Evolutionary conservation across 2,113 vertebrate genomes (phyloP).

Genomic region (Eulacestoma nigropectus): DNA sequence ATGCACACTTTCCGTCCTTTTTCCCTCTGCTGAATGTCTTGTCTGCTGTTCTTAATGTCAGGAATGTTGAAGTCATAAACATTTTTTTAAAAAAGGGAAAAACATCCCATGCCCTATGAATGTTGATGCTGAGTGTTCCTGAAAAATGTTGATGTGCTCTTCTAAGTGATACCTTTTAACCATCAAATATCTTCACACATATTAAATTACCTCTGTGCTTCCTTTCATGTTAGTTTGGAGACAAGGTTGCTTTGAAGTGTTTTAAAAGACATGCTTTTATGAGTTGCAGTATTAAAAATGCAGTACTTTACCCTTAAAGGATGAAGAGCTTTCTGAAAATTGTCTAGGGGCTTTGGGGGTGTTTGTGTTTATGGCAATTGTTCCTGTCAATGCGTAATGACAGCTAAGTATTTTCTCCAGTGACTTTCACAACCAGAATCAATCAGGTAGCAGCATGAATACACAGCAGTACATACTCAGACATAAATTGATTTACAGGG

Average conservation of each 20-base stretch:
- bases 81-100: background rate
- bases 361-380: slow-evolving; percentile 9
- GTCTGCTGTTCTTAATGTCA: background rate
- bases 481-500: slow-evolving; percentile 34
- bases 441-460: slow-evolving; percentile 30
- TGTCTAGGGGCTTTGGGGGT: background rate
- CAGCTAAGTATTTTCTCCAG: slow-evolving; percentile 23
- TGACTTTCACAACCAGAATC: slow-evolving; percentile 30
- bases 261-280: background rate
- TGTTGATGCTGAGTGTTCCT: background rate
- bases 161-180: background rate
- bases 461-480: background rate
- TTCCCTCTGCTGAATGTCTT: background rate
- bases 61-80: background rate
- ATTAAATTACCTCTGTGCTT: background rate
- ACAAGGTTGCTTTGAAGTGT: background rate
- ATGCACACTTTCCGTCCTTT: background rate
- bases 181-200: background rate
- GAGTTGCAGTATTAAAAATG: background rate
- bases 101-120: background rate
- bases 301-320: background rate
- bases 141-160: background rate
- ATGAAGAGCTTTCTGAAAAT: background rate
- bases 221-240: background rate
- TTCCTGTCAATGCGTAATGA: background rate